Evolutionary conservation across 2,113 vertebrate genomes (phyloP).

Genomic region (Bombycilla garrulus): DNA sequence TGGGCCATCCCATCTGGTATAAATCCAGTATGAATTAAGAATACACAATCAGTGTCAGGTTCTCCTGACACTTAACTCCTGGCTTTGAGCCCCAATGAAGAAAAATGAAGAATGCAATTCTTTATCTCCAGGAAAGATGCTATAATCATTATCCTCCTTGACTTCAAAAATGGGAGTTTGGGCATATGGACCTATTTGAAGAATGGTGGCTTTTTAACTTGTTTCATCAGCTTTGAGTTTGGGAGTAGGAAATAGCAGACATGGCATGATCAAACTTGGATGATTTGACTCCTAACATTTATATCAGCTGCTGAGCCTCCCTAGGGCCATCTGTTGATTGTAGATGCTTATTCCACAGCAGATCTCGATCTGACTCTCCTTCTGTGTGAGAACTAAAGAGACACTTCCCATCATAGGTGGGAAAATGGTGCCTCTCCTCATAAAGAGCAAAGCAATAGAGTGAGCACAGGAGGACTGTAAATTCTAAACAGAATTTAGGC

Average conservation of each 20-base stretch:
- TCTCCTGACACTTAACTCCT: not conserved
- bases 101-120: not conserved
- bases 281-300: not conserved
- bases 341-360: not conserved
- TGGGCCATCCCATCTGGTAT: not conserved
- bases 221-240: not conserved
- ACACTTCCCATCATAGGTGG: not conserved
- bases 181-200: not conserved
- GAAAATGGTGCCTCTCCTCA: not conserved
- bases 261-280: not conserved
- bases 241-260: not conserved
- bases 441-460: not conserved
- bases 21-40: not conserved
- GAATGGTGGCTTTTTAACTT: not conserved
- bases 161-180: not conserved
- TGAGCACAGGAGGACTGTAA: not conserved
- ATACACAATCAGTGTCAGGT: not conserved
- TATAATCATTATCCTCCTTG: not conserved
- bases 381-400: not conserved
- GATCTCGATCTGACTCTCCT: not conserved
- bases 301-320: not conserved
- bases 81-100: not conserved
- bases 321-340: not conserved
- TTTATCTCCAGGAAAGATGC: not conserved
- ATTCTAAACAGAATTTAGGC: not conserved